These are phyloP conservation scores for Hafferia zeledoni DNA, from an alignment of 2,797 vertebrate genomes.

Conservation along the genomic window DNA sequence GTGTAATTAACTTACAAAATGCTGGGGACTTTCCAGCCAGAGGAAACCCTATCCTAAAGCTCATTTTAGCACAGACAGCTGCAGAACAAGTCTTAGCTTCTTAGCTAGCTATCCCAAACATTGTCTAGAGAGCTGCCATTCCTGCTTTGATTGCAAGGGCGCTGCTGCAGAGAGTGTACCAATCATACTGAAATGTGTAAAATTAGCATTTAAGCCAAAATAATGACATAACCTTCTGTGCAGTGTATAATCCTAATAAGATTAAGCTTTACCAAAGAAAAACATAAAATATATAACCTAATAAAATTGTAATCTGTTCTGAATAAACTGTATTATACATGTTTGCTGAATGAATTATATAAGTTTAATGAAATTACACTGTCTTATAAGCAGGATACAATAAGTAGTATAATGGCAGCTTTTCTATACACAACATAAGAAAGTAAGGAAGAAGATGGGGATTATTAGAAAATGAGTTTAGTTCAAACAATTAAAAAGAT, in stretches of 20 bases:
- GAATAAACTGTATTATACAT: conserved; percentile 46
- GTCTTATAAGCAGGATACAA: conserved; percentile 55
- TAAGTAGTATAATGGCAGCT: conserved; percentile 62
- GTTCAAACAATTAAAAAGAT: conserved; percentile 47
- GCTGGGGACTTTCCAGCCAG: conserved; percentile 16
- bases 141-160: not conserved
- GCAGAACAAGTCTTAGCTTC: not conserved
- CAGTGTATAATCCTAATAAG: conserved; percentile 43
- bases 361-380: conserved; percentile 64
- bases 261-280: conserved; percentile 58
- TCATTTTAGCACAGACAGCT: conserved; percentile 51
- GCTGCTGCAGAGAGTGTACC: not conserved
- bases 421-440: conserved; percentile 27
- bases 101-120: conserved; percentile 2
- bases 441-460: conserved; percentile 22
- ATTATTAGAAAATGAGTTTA: conserved; percentile 61
- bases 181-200: conserved; percentile 55
- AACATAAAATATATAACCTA: conserved; percentile 54
- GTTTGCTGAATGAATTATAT: conserved; percentile 60
- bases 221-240: conserved; percentile 42
- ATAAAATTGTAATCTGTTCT: conserved; percentile 61
- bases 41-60: conserved; percentile 41
- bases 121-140: conserved; percentile 33
- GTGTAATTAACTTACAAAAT: not conserved
- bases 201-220: conserved; percentile 59